Base-by-base conservation (phyloP, 2,888 invertebrate species). In the Sesia apiformis region DNA sequence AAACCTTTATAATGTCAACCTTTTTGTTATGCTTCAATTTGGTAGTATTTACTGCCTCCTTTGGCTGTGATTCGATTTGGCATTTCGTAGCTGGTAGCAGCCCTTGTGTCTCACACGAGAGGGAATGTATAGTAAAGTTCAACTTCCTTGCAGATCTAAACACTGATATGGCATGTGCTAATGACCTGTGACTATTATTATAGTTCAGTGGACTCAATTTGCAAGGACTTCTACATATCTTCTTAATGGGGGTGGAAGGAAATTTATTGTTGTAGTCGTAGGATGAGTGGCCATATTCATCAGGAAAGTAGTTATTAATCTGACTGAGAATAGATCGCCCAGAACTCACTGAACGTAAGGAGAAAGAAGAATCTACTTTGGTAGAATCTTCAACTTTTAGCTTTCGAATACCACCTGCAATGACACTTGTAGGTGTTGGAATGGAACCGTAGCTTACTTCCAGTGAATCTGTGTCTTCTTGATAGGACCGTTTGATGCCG, bases 171-270 rank as follows among this genome's bases (percentile, higher is more conserved):
- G 50, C 50, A 56, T 46, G 46, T 46, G 46, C n/a, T 8, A 46
- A n/a, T 4, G n/a, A 8, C 23, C 49, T 52, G 8, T 49, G 49
- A 8, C 54, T 42, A 46, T 46, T 46, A 49, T 52, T 59, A 8
- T 43, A 57, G 39, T 51, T 55, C 4, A 53, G 46, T 41, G 57
- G 67, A 53, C 60, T 81, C 55, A 73, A 62, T 56, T 72, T 80
- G 62, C 84, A 84, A 61, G 75, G 81, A 57, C 67, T 72, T 61
- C 62, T 72, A 53, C 77, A 78, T 5, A 64, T 61, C 63, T 72
- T 80, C 61, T 89, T 89, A 39, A 87, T 71, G 57, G 88, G 88
- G 63, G 88, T 89, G 51, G 81, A 75, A 56, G 88, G 88, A 61
- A 82, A 83, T 23, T 23, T 23, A 23, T 23, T 23, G 2, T 23